Evolutionary conservation across 2,113 vertebrate species (phyloP), one percentile per base, ranked within the genome.

Genomic region (Limnothrissa miodon): DNA sequence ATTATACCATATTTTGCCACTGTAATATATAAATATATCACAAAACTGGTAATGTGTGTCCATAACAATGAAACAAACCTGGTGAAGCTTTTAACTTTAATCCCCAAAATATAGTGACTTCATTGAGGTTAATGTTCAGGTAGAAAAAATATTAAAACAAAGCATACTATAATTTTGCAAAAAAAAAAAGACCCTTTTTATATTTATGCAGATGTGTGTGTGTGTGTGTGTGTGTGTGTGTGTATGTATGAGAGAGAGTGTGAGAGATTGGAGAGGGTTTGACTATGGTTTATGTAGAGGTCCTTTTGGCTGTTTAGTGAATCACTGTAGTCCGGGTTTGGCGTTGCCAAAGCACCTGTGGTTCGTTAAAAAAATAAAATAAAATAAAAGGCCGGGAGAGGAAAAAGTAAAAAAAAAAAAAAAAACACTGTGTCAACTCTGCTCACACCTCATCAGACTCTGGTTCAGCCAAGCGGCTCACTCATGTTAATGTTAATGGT

Each of bases 181-280:
- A n/a, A n/a, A n/a, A n/a, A n/a, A n/a, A n/a, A n/a, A n/a, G n/a
- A n/a, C n/a, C n/a, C n/a, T n/a, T n/a, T n/a, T n/a, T 51, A 19
- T 51, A 19, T 51, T 13, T 51, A 19, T 51, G 48, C 21, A 19
- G 17, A 19, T 51, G 48, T 51, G 48, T 48, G 46, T 48, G 46
- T 48, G 46, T 48, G 46, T 48, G 46, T 48, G 46, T 48, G 46
- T 48, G 46, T 48, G 46, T 48, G 46, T 48, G 46, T 48, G 46
- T 48, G 45, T 45, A 9, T 45, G 45, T 45, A 9, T 45, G 45
- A 5, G 45, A 5, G 45, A 4, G 45, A 5, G 45, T 45, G 45
- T 45, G 46, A 48, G 46, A 89, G 87, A 91, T 48, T 8, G 1
- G 13, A 10, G 45, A 10, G 45, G 13, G 2, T 13, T 46, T 13